Percentiles rank a stretch among this genome's conserved stretches.
Conservation (phyloP, 2,888 invertebrate genomes). For the Erebia ligea region DNA sequence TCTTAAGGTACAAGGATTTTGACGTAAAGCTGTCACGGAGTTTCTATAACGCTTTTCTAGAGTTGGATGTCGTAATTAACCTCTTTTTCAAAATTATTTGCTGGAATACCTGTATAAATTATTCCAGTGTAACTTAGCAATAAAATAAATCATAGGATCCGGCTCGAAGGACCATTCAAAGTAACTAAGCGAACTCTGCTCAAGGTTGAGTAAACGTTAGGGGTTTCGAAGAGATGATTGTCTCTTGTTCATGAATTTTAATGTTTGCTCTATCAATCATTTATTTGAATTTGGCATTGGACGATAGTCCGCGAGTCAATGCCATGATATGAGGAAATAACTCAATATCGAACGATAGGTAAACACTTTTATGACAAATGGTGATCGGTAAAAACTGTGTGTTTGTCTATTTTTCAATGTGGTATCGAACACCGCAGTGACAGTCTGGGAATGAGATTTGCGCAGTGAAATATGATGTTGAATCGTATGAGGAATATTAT, state of each 20-base stretch:
- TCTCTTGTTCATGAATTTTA: constrained; percentile 1
- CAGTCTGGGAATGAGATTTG: constrained; percentile 63
- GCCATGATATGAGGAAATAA: constrained; percentile 14
- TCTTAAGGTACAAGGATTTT: background rate
- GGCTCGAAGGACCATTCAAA: background rate
- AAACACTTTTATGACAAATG: constrained; percentile 20
- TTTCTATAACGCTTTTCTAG: background rate
- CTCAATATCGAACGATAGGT: constrained; percentile 13
- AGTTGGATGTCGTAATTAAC: background rate
- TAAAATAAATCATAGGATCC: background rate
- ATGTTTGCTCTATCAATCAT: constrained; percentile 1
- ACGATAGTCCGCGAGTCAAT: background rate
- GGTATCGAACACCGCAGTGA: constrained; percentile 43
- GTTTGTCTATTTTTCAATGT: constrained; percentile 12
- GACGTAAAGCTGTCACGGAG: background rate
- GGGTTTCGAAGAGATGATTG: background rate
- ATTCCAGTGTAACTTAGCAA: background rate
- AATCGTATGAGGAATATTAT: background rate
- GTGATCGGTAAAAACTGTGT: constrained; percentile 22
- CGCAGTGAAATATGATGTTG: constrained; percentile 51
- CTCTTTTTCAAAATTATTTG: background rate
- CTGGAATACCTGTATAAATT: background rate
- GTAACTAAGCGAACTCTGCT: background rate
- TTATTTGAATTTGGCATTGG: constrained; percentile 1
- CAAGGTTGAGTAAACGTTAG: background rate